phyloP scores from a whole-genome alignment of 2,888 invertebrate genomes.

The Drepanosiphum platanoidis region DNA sequence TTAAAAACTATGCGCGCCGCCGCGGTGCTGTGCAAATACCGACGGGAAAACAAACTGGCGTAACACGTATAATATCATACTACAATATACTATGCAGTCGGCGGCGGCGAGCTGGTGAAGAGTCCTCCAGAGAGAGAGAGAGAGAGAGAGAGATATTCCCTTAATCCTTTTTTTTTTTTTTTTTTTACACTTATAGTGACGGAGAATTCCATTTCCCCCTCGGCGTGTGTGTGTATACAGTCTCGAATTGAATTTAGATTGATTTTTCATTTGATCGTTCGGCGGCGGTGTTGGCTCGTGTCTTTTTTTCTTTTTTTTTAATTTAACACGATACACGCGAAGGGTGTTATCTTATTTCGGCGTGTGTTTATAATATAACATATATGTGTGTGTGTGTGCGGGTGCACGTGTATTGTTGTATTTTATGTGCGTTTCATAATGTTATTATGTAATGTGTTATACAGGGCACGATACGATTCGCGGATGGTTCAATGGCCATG shows the following conservation, averaged over 20 bases:
- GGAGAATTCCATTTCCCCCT: neutral
- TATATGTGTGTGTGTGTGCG: neutral
- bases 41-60: constrained; percentile 46
- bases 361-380: neutral
- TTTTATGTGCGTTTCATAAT: neutral
- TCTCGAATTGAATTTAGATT: constrained; percentile 20
- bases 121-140: neutral
- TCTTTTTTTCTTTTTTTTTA: neutral
- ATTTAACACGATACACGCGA: neutral
- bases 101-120: no score
- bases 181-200: neutral
- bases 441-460: neutral
- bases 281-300: neutral
- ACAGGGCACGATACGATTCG: constrained; percentile 46
- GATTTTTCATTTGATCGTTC: constrained; percentile 23
- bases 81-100: no score
- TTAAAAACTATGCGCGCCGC: constrained; percentile 30
- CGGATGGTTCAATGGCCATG: constrained; percentile 18
- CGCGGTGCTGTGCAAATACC: constrained; percentile 52
- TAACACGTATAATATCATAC: neutral
- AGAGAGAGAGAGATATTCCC: neutral
- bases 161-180: constrained; percentile 45
- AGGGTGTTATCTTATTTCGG: neutral
- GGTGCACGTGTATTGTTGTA: no score
- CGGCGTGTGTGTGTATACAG: neutral